Base-by-base conservation (phyloP, 2,797 vertebrate species). In the Acipenser ruthenus region DNA sequence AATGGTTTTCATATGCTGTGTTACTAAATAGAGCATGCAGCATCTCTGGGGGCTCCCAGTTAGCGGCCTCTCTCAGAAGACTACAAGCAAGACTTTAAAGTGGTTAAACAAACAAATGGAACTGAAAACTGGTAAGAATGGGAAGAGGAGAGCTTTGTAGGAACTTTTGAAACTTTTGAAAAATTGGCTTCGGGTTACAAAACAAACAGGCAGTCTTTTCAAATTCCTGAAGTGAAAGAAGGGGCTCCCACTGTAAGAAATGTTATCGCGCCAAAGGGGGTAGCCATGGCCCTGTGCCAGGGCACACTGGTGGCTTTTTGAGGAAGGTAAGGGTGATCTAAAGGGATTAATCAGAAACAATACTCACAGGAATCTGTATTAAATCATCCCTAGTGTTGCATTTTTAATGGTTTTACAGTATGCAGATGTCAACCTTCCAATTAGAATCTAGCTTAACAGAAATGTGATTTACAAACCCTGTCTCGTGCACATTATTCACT, bases 71-170 rank as follows among this genome's bases (percentile, higher is more conserved):
- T 68, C 71, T 69, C n/a, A 37, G 63, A 68, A 74, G 49, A 62
- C 50, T 76, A 65, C 7, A 51, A 71, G 63, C 23, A 13, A 78
- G 74, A 75, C 73, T 78, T 15, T 53, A 71, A 72, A 74, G 79
- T 69, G 76, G 77, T 82, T 82, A 82, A 76, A 83, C 82, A 86
- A 86, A 83, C 83, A 83, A 74, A 37, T 37, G 37, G 37, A 37
- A 37, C 37, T 37, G 37, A 37, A 37, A 37, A 37, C 37, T 37
- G 37, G 37, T 37, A 37, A 37, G 37, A 37, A 37, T 37, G 37
- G 37, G 37, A 37, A 37, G 23, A 37, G 37, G 37, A 37, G 37
- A 37, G 37, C 37, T 37, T 5, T 37, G 37, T 76, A 72, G 63
- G 73, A 77, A 78, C 83, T 84, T 37, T 37, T 80, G 67, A 79